A percentile compares a stretch with the other conserved stretches of the same genome.
phyloP scores from a whole-genome alignment of 37 sponge, comb jelly and placozoan species.

The Mnemiopsis leidyi region DNA sequence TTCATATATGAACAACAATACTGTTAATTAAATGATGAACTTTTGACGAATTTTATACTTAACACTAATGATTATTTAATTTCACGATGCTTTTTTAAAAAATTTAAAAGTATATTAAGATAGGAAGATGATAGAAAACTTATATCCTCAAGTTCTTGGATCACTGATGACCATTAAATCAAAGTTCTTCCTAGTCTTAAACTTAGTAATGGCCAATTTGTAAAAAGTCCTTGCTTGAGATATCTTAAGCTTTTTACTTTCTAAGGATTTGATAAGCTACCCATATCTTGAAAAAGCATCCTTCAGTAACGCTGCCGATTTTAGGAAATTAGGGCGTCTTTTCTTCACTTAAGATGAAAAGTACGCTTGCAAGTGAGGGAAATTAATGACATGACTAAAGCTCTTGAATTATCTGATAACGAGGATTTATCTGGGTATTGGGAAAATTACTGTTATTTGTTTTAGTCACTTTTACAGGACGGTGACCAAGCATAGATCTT shows the following conservation, averaged over 20 bases:
- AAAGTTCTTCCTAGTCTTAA: too few species aligned
- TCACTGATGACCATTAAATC: too few species aligned
- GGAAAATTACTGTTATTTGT: neutral
- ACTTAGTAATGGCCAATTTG: too few species aligned
- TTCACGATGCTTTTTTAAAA: slow-evolving; percentile 41
- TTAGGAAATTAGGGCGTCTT: too few species aligned
- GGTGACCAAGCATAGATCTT: neutral
- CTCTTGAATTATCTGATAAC: neutral
- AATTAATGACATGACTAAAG: neutral
- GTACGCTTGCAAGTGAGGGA: too few species aligned
- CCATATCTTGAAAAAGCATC: too few species aligned
- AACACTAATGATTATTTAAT: slow-evolving; percentile 52
- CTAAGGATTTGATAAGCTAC: too few species aligned
- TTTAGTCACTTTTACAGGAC: neutral
- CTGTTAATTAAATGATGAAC: slow-evolving; percentile 16
- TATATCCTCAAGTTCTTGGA: too few species aligned
- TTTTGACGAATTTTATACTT: slow-evolving; percentile 61
- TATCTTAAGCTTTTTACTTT: too few species aligned
- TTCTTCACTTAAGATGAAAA: too few species aligned
- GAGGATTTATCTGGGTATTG: neutral
- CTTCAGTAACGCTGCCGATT: too few species aligned
- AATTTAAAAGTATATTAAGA: neutral
- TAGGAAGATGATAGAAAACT: neutral
- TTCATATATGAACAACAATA: neutral
- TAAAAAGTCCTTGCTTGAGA: too few species aligned